A percentile compares a stretch with the other conserved stretches of the same genome.
These are phyloP conservation scores for Pseudorhombus dupliciocellatus DNA, from an alignment of 2,113 vertebrate genomes.

Conservation along the genomic window DNA sequence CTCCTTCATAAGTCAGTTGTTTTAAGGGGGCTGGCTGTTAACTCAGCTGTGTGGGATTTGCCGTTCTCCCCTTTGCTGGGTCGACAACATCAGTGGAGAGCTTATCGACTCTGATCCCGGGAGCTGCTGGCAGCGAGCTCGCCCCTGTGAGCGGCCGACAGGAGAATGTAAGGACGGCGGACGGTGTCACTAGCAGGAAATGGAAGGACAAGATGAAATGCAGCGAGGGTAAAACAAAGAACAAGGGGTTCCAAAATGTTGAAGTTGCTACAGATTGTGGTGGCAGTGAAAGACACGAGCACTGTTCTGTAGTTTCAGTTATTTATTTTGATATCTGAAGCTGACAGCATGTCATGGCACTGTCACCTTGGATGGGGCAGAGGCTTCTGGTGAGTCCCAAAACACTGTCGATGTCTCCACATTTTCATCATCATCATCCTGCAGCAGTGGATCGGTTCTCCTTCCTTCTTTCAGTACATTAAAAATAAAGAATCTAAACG, in stretches of 20 bases:
- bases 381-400: neutral
- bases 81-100: conserved; percentile 35
- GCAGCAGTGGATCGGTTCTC: conserved; percentile 1
- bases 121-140: conserved; percentile 13
- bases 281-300: conserved; percentile 9
- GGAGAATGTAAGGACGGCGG: conserved; percentile 37
- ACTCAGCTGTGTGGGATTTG: conserved; percentile 69
- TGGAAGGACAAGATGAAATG: conserved; percentile 1
- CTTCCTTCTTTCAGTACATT: neutral
- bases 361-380: neutral
- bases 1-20: conserved; percentile 16
- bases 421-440: neutral
- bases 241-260: conserved; percentile 25
- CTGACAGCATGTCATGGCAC: neutral
- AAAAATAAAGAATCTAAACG: neutral
- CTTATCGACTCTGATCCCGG: conserved; percentile 57
- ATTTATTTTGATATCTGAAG: conserved; percentile 48
- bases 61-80: conserved; percentile 12
- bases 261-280: neutral
- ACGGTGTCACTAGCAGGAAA: conserved; percentile 32
- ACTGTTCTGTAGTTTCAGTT: neutral
- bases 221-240: conserved; percentile 11
- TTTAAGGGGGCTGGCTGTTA: conserved; percentile 53
- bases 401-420: neutral
- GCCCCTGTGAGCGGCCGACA: conserved; percentile 11